Base-by-base conservation (phyloP, 1,140 invertebrate genomes). In the Drosophila repletoides region DNA sequence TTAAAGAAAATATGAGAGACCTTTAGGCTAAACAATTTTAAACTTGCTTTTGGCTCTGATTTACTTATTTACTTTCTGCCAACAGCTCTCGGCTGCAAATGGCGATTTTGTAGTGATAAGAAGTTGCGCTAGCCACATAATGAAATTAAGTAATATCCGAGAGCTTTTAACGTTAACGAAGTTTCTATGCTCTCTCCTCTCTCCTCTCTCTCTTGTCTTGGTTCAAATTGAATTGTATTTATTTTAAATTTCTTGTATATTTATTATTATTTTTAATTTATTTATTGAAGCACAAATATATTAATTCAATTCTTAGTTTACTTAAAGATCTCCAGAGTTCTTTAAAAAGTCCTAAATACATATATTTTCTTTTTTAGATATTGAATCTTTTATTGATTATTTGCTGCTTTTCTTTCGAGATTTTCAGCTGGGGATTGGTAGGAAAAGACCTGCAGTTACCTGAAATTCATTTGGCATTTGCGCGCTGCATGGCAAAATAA, bases 1-100 rank as follows among this genome's bases (percentile, higher is more conserved):
- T 55, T 88, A 7, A 88, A 88, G 59, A 88, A 88, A 65, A 76
- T 88, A n/a, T n/a, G n/a, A n/a, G n/a, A n/a, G n/a, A n/a, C n/a
- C n/a, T n/a, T n/a, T n/a, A n/a, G n/a, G n/a, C n/a, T n/a, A n/a
- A n/a, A n/a, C n/a, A n/a, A n/a, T n/a, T n/a, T 55, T 76, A 34
- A 79, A 88, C 12, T 40, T 4, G 28, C 55, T 33, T 12, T 40
- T 41, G 24, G 14, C 55, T 45, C 34, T 12, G 38, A 67, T 48
- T 68, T 14, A 15, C 45, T n/a, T n/a, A n/a, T n/a, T n/a, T n/a
- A n/a, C n/a, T n/a, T n/a, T n/a, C n/a, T n/a, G n/a, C n/a, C n/a
- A n/a, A n/a, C n/a, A n/a, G n/a, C n/a, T n/a, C n/a, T n/a, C n/a
- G n/a, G n/a, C 7, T n/a, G 9, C 12, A 6, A 65, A 19, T 10